Percentiles rank a stretch among this genome's conserved stretches.
These are phyloP conservation scores for Miltochrista miniata DNA, from an alignment of 2,888 invertebrate species.

Conservation along the genomic window DNA sequence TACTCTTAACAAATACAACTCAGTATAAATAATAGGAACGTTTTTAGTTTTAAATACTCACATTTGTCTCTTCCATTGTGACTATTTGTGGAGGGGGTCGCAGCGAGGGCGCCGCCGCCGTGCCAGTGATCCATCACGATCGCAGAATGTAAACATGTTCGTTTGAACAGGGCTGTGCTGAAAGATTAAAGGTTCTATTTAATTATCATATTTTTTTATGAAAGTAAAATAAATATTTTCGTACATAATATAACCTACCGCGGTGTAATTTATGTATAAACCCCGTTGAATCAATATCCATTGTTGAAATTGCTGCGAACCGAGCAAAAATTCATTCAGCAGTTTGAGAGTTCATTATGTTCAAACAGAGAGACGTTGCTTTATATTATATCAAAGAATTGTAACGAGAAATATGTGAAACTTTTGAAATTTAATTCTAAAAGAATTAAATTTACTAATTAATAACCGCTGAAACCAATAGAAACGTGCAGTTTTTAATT, in stretches of 20 bases:
- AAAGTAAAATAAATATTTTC: too few species aligned
- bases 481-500: too few species aligned
- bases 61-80: conserved; percentile 1
- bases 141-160: conserved; percentile 38
- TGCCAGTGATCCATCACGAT: conserved; percentile 38
- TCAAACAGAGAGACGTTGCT: too few species aligned
- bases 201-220: too few species aligned
- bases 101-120: conserved; percentile 20
- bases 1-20: neutral
- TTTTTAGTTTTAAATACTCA: neutral
- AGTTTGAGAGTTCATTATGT: too few species aligned
- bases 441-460: too few species aligned
- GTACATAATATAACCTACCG: too few species aligned
- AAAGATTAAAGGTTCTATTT: neutral
- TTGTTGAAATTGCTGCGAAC: neutral
- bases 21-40: neutral
- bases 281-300: neutral
- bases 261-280: neutral
- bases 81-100: conserved; percentile 3
- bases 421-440: too few species aligned
- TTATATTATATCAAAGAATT: too few species aligned
- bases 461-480: too few species aligned
- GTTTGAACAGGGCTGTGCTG: conserved; percentile 25
- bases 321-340: too few species aligned
- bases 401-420: too few species aligned